Conservation (phyloP, 2,888 invertebrate species). For the Notodromas monacha region DNA sequence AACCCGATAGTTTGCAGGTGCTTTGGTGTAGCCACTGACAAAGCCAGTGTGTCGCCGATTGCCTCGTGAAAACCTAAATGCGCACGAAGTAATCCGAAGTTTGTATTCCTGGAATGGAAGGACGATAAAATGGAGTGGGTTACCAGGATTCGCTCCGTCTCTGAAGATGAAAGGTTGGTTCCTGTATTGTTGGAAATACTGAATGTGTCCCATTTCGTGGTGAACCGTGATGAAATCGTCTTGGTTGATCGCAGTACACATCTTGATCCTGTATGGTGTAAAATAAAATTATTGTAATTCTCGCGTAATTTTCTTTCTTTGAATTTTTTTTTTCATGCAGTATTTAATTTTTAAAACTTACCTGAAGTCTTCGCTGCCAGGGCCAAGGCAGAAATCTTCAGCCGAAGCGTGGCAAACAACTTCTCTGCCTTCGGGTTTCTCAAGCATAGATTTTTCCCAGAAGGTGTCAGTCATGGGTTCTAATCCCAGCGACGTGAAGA, state of each 20-base stretch:
- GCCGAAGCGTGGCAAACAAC: constrained; percentile 28
- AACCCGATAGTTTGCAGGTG: constrained; percentile 29
- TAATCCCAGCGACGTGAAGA: constrained; percentile 48
- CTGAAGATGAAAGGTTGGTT: constrained; percentile 26
- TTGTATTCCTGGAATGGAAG: not conserved
- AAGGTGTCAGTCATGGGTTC: constrained; percentile 43
- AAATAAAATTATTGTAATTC: constrained; percentile 1
- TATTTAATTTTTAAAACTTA: no score
- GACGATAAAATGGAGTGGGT: not conserved
- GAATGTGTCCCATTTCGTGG: constrained; percentile 34
- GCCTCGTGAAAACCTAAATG: constrained; percentile 26
- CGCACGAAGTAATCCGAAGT: not conserved
- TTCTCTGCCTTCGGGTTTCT: constrained; percentile 37
- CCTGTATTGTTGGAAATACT: constrained; percentile 32
- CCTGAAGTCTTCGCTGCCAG: constrained; percentile 11
- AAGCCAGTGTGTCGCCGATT: constrained; percentile 28
- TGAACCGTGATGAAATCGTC: constrained; percentile 15
- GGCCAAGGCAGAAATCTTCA: constrained; percentile 15
- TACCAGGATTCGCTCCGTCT: constrained; percentile 63
- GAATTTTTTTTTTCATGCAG: no score
- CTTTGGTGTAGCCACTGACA: constrained; percentile 5
- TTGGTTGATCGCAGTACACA: constrained; percentile 13
- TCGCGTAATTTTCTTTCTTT: no score
- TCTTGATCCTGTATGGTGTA: constrained; percentile 12
- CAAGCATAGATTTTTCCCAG: constrained; percentile 54